Evolutionary conservation across 2,113 vertebrate species (phyloP), one percentile per base, ranked within the genome.

Genomic region (Hippocampus abdominalis): DNA sequence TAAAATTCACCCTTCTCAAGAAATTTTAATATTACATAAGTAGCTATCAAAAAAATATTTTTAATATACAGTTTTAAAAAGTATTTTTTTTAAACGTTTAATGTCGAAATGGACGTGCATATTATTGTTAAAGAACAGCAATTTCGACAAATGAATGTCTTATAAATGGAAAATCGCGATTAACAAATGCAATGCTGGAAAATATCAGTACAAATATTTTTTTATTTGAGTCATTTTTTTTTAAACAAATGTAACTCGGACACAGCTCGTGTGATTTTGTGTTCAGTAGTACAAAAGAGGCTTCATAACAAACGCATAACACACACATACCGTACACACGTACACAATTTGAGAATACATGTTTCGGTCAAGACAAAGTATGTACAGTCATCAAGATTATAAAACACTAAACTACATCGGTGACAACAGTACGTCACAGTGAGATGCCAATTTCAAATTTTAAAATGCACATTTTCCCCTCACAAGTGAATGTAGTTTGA

Each of bases 201-300:
- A 81, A 83, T 67, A 60, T 79, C 72, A 62, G 65, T 90, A 88
- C 88, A 91, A 90, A 89, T 88, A 77, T 87, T 89, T 89, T 89
- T 60, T 70, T 68, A 27, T 74, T 76, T 86, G 75, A 84, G 89
- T 88, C 51, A 64, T 20, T 74, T 78, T 46, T 72, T 77, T 77
- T 88, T 75, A 61, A 84, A 87, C 83, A 89, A 91, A 90, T 69
- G 78, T 44, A 74, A 81, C 53, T 83, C 81, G 81, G 76, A 86
- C 83, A 89, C 75, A 48, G 72, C n/a, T 74, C 68, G 61, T 77
- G 71, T 74, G 68, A 70, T 71, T 73, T 78, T 46, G 70, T 64
- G 27, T 84, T 74, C n/a, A 63, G 54, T 65, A 69, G 81, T 85
- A 88, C 72, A 88, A 88, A 91, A 88, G 57, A 67, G 18, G 27